Evolutionary conservation across 2,888 invertebrate genomes (phyloP).

Genomic region (Tiliacea citrago): DNA sequence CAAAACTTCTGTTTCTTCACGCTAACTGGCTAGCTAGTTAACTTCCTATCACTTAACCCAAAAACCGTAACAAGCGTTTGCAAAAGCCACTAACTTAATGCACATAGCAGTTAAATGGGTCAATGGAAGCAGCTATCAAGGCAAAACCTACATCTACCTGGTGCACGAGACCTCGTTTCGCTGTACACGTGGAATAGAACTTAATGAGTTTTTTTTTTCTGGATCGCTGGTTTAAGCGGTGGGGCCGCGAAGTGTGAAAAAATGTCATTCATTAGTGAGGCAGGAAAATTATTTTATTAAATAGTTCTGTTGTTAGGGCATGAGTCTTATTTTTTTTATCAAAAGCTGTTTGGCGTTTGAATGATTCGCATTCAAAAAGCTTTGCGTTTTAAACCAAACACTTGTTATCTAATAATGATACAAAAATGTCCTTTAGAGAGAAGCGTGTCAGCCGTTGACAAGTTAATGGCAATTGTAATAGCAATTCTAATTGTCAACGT

Average conservation of each 20-base stretch:
- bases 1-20: not conserved
- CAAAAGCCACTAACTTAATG: conserved; percentile 56
- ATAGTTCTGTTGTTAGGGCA: not conserved
- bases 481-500: conserved; percentile 46
- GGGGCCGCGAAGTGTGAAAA: conserved; percentile 10
- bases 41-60: conserved; percentile 47
- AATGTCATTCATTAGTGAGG: conserved; percentile 13
- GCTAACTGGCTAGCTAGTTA: not conserved
- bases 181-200: conserved; percentile 46
- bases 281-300: not conserved
- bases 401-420: conserved; percentile 8
- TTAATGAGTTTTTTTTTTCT: conserved; percentile 39
- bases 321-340: not conserved
- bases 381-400: too few relatives aligned
- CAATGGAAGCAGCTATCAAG: conserved; percentile 75
- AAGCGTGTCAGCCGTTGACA: conserved; percentile 30
- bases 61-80: conserved; percentile 44
- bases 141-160: conserved; percentile 72
- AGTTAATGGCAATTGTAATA: conserved; percentile 26
- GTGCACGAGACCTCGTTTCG: conserved; percentile 61
- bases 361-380: too few relatives aligned
- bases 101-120: conserved; percentile 72
- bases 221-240: conserved; percentile 21
- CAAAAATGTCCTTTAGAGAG: conserved; percentile 14
- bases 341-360: too few relatives aligned